Conservation (phyloP, 2,113 vertebrate genomes). For the Glaucidium brasilianum region DNA sequence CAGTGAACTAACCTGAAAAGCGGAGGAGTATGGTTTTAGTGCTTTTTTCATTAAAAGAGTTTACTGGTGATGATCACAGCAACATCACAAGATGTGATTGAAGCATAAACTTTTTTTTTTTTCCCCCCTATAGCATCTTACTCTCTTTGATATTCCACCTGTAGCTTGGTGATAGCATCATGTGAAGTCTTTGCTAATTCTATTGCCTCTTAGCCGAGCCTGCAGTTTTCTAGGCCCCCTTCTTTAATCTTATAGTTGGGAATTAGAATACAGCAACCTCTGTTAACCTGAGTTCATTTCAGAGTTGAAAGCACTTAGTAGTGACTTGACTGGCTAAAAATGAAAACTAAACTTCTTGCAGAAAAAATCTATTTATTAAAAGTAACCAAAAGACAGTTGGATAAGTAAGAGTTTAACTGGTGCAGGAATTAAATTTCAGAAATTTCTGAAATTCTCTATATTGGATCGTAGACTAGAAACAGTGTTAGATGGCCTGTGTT, state of each 20-base stretch:
- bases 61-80: background rate
- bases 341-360: background rate
- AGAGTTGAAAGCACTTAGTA: background rate
- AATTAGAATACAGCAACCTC: background rate
- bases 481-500: background rate
- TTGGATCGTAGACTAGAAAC: background rate
- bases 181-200: background rate
- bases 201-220: background rate
- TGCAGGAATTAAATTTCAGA: background rate
- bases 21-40: background rate
- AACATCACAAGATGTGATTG: background rate
- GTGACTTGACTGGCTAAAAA: background rate
- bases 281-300: background rate
- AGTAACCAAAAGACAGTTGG: background rate
- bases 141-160: background rate
- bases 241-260: background rate
- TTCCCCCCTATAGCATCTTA: background rate
- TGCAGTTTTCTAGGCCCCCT: background rate
- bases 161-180: background rate
- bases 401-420: background rate
- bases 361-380: background rate
- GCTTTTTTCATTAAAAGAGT: background rate
- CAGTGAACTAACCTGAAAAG: background rate
- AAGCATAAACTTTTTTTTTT: background rate
- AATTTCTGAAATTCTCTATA: background rate